A percentile compares a stretch with the other conserved stretches of the same genome.
Evolutionary conservation across 53 echinoderm and acorn worm species (phyloP).

Genomic region (Echinometra lucunter): DNA sequence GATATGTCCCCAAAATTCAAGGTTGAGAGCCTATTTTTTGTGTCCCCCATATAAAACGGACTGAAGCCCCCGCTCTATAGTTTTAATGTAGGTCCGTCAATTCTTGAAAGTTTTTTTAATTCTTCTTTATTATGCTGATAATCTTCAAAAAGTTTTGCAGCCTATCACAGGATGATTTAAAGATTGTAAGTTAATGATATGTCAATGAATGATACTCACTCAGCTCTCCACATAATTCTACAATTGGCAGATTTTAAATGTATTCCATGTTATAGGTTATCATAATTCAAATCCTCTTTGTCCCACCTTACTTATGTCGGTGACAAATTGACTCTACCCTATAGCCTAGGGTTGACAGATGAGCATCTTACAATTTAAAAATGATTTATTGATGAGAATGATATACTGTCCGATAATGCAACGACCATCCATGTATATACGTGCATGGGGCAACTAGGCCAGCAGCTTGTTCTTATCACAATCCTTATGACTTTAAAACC

Average conservation of each 20-base stretch:
- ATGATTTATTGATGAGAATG: conserved; percentile 36
- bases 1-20: no score
- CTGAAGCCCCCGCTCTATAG: no score
- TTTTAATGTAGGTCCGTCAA: no score
- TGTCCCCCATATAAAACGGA: no score
- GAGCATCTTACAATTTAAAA: background rate
- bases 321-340: background rate
- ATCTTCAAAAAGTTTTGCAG: no score
- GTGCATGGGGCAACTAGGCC: background rate
- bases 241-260: background rate
- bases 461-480: background rate
- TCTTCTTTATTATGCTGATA: no score
- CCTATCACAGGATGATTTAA: no score
- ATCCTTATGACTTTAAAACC: background rate
- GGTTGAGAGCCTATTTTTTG: no score
- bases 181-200: background rate
- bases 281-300: background rate
- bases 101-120: no score
- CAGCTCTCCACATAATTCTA: background rate
- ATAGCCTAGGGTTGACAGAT: background rate
- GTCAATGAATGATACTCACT: background rate
- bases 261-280: background rate
- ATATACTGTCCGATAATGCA: background rate
- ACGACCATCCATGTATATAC: background rate
- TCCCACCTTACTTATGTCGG: background rate